These are phyloP conservation scores for Julus scanicus DNA, from an alignment of 2,888 invertebrate genomes.

Conservation along the genomic window DNA sequence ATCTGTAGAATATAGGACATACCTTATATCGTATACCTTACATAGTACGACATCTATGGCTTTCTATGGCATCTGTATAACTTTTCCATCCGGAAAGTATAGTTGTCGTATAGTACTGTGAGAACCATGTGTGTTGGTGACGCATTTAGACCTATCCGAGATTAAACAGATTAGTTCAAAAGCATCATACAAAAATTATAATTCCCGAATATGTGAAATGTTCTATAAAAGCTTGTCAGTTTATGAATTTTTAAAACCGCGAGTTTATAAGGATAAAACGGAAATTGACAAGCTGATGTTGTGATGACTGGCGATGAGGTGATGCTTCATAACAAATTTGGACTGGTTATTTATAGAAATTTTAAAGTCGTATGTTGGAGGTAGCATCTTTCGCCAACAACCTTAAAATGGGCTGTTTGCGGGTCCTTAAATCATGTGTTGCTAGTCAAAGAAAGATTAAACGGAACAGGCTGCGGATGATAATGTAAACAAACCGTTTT, in stretches of 20 bases:
- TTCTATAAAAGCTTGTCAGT: background rate
- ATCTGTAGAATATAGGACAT: too few species aligned
- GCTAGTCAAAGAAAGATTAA: background rate
- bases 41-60: too few species aligned
- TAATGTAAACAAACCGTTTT: background rate
- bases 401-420: slow-evolving; percentile 25
- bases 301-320: slow-evolving; percentile 41
- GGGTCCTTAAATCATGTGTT: background rate
- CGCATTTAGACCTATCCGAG: background rate
- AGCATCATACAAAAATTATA: background rate
- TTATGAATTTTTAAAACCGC: background rate
- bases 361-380: background rate
- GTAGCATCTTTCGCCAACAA: background rate
- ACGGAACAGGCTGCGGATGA: background rate
- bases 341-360: background rate
- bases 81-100: too few species aligned
- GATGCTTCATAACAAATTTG: slow-evolving; percentile 10
- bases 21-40: too few species aligned
- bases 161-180: background rate
- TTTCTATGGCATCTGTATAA: too few species aligned
- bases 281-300: background rate
- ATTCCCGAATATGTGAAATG: background rate
- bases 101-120: too few species aligned
- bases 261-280: background rate
- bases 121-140: too few species aligned